Percentiles rank a stretch among this genome's conserved stretches.
Conservation (phyloP, 2,797 vertebrate species). For the Heterohyrax brucei region DNA sequence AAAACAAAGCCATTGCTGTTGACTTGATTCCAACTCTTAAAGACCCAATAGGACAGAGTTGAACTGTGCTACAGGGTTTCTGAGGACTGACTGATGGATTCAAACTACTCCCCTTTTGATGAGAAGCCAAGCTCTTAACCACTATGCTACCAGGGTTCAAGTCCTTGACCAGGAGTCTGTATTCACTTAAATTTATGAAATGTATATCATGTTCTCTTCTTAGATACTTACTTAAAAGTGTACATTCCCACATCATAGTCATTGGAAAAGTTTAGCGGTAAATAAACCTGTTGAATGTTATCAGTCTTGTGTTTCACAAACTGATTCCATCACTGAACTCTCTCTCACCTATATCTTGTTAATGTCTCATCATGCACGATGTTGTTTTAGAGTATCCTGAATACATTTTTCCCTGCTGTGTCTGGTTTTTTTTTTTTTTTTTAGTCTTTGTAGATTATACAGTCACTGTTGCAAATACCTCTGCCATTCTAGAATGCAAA, state of each 20-base stretch:
- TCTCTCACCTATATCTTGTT: background rate
- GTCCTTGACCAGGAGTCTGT: background rate
- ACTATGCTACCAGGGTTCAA: too few species aligned
- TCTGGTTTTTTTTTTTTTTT: background rate
- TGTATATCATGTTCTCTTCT: fast-evolving
- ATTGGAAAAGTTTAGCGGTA: background rate
- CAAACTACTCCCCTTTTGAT: too few species aligned
- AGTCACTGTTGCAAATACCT: background rate
- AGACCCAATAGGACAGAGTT: too few species aligned
- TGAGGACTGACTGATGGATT: too few species aligned
- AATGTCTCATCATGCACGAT: background rate
- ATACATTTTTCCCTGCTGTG: background rate
- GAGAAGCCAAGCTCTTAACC: too few species aligned
- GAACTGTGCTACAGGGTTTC: too few species aligned
- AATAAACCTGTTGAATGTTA: background rate
- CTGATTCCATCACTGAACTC: background rate
- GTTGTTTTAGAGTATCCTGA: background rate
- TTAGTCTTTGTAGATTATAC: background rate
- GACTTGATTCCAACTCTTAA: too few species aligned
- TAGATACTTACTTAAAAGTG: background rate
- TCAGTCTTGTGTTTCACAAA: background rate
- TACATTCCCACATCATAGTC: background rate
- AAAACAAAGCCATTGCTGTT: too few species aligned
- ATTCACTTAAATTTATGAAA: background rate
- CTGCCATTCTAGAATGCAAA: background rate